Conservation (phyloP, 2,797 vertebrate genomes). For the Peromyscus eremicus region DNA sequence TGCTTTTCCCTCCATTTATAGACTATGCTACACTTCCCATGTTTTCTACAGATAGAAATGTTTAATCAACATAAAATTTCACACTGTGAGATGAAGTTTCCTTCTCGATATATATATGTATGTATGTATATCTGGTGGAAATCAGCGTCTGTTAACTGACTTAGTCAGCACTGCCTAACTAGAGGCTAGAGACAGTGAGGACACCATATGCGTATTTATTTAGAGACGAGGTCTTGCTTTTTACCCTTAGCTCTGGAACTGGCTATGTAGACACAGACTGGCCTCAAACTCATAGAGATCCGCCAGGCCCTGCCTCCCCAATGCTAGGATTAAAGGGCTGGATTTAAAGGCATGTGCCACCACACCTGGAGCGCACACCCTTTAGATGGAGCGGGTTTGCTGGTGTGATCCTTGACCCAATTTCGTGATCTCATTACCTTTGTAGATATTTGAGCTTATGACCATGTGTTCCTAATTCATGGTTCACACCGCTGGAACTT, state of each 20-base stretch:
- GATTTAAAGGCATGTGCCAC: not conserved
- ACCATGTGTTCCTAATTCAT: not conserved
- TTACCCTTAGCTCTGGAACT: not conserved
- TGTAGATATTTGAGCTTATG: not conserved
- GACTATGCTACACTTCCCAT: slow-evolving; percentile 11
- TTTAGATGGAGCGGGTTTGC: not conserved
- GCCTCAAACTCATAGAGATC: not conserved
- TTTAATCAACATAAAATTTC: slow-evolving; percentile 54
- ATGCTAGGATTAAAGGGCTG: not conserved
- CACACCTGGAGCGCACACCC: not conserved
- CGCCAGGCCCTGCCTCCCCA: not conserved
- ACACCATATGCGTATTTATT: not conserved
- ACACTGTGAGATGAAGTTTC: slow-evolving; percentile 29
- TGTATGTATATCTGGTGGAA: not conserved
- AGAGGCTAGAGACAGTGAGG: not conserved
- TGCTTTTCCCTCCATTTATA: not conserved
- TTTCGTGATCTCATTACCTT: not conserved
- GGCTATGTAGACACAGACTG: not conserved
- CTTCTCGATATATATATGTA: not conserved
- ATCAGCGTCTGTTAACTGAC: not conserved
- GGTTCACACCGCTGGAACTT: not conserved
- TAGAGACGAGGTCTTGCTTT: not conserved
- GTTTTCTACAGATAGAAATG: slow-evolving; percentile 36
- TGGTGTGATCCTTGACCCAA: not conserved
- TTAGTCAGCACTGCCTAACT: not conserved